phyloP scores from a whole-genome alignment of 2,797 vertebrate species.

The Smutsia gigantea region DNA sequence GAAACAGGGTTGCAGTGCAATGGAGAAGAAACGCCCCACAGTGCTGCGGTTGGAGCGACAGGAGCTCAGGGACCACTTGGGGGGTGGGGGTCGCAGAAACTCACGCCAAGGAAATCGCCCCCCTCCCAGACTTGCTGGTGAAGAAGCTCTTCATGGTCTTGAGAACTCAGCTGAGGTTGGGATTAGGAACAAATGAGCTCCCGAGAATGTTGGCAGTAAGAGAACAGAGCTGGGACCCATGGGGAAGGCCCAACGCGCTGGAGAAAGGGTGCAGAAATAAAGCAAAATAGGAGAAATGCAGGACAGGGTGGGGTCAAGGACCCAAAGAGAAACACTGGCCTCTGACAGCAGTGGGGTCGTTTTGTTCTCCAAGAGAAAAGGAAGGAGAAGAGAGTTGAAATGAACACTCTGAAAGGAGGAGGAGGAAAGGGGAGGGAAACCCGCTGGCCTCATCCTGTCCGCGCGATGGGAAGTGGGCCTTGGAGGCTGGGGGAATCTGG shows the following conservation, averaged over 20 bases:
- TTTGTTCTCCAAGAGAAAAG: background rate
- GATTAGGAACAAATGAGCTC: background rate
- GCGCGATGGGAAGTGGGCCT: background rate
- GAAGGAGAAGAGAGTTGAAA: background rate
- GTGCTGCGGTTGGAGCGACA: background rate
- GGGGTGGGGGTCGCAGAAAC: too few species aligned
- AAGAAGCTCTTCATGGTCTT: background rate
- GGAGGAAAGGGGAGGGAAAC: background rate
- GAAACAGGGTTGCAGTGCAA: background rate
- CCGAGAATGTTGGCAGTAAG: background rate
- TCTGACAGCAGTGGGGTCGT: too few species aligned
- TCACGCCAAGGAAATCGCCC: background rate
- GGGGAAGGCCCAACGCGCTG: background rate
- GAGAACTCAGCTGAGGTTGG: background rate
- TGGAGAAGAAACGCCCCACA: rapidly evolving
- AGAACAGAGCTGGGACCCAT: background rate
- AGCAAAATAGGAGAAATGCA: rapidly evolving
- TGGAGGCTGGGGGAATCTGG: background rate
- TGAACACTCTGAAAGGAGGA: background rate
- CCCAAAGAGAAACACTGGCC: background rate
- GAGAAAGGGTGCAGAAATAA: background rate
- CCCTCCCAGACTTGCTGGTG: background rate
- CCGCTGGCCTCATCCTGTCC: background rate
- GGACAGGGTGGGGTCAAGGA: too few species aligned
- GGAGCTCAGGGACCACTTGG: too few species aligned